Evolutionary conservation across 2,888 invertebrate genomes (phyloP).

Genomic region (Napeogenes sylphis): DNA sequence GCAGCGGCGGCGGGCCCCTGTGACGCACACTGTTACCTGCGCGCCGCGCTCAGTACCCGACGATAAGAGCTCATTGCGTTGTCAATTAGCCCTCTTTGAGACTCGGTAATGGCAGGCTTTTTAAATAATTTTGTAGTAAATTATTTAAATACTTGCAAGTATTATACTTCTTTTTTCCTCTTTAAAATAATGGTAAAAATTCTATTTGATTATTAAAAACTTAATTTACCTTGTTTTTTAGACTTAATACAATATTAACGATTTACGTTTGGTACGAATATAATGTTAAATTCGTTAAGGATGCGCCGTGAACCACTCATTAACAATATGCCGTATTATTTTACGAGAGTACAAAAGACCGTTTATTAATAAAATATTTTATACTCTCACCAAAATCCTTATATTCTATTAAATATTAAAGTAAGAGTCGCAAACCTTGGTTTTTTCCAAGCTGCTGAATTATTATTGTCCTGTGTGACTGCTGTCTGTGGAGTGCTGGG

Average conservation of each 20-base stretch:
- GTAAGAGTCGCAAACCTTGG: constrained; percentile 53
- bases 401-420: constrained; percentile 9
- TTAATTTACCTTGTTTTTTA: too few relatives aligned
- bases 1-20: constrained; percentile 43
- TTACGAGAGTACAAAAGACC: too few relatives aligned
- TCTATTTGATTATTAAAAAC: too few relatives aligned
- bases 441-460: constrained; percentile 65
- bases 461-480: constrained; percentile 53
- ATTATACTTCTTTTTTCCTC: too few relatives aligned
- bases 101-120: constrained; percentile 5
- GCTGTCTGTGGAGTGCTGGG: constrained; percentile 17
- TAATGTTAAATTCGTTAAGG: too few relatives aligned
- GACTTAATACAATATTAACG: too few relatives aligned
- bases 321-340: constrained; percentile 10
- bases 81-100: constrained; percentile 52
- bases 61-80: constrained; percentile 42
- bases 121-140: constrained; percentile 4
- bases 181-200: too few relatives aligned
- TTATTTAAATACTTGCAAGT: constrained; percentile 1
- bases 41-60: constrained; percentile 41
- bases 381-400: too few relatives aligned
- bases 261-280: too few relatives aligned
- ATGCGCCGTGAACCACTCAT: constrained; percentile 23
- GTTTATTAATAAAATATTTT: too few relatives aligned
- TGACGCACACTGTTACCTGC: constrained; percentile 50